A percentile compares a stretch with the other conserved stretches of the same genome.
Conservation (phyloP, 2,797 vertebrate genomes). For the Tokudaia tokunoshimensis region DNA sequence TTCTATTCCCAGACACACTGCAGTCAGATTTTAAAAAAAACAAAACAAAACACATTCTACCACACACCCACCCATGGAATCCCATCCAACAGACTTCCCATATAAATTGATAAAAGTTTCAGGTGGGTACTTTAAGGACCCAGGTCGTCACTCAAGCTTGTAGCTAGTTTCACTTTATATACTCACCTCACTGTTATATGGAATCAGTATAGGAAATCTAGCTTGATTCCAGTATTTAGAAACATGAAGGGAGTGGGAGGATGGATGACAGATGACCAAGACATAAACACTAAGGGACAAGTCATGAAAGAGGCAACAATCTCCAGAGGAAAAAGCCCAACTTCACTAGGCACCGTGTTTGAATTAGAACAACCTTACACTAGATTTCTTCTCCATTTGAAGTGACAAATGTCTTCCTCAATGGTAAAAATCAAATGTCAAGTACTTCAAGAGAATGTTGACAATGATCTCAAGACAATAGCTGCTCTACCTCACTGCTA, state of each 20-base stretch:
- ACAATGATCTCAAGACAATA: background rate
- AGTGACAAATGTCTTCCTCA: constrained; percentile 25
- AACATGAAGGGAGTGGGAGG: background rate
- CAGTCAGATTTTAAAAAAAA: background rate
- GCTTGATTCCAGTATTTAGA: background rate
- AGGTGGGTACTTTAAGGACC: background rate
- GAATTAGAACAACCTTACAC: background rate
- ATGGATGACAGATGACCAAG: background rate
- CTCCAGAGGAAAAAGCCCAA: background rate
- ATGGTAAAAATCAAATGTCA: background rate
- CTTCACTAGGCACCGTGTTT: background rate
- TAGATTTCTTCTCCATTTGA: background rate
- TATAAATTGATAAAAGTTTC: background rate
- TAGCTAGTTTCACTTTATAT: background rate
- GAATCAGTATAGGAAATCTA: background rate
- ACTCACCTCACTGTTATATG: background rate
- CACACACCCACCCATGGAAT: background rate
- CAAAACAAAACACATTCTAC: background rate
- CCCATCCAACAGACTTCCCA: background rate
- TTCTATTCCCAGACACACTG: background rate
- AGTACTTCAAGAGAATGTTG: background rate
- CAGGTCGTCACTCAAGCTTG: background rate
- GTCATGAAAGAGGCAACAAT: background rate
- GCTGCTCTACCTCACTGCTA: background rate
- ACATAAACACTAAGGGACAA: constrained; percentile 5